A percentile compares a stretch with the other conserved stretches of the same genome.
Evolutionary conservation across 2,113 vertebrate species (phyloP).

Genomic region (Anarrhichthys ocellatus): DNA sequence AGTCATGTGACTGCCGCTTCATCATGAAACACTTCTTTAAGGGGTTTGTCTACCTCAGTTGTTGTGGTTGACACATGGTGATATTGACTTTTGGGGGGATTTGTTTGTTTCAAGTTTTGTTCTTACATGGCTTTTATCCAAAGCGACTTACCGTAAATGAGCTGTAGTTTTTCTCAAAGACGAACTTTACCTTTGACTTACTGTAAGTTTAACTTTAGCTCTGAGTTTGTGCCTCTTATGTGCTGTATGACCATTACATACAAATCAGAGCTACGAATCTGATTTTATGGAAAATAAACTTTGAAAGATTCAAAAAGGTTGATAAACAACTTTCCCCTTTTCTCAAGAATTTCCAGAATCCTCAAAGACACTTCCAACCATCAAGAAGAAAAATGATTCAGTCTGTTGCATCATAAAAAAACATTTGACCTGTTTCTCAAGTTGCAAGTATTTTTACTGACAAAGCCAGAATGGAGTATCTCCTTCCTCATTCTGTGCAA

Average conservation of each 20-base stretch:
- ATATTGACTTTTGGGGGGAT: background rate
- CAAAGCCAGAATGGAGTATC: too few species aligned
- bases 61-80: background rate
- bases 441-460: background rate
- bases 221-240: background rate
- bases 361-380: background rate
- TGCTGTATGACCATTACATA: background rate
- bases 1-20: conserved; percentile 43
- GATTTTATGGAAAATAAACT: background rate
- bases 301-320: background rate
- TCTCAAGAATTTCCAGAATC: background rate
- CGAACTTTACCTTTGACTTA: background rate
- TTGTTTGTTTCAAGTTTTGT: background rate
- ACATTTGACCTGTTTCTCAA: background rate
- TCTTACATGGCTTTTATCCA: background rate
- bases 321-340: background rate
- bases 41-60: background rate
- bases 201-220: background rate
- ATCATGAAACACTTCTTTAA: conserved; percentile 14
- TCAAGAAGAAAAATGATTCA: too few species aligned
- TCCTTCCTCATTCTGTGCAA: background rate
- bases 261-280: background rate
- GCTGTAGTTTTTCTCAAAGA: background rate
- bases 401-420: too few species aligned
- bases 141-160: conserved; percentile 13